Conservation (phyloP, 64 coral and sea anemone genomes). For the Stichodactyla helianthus region DNA sequence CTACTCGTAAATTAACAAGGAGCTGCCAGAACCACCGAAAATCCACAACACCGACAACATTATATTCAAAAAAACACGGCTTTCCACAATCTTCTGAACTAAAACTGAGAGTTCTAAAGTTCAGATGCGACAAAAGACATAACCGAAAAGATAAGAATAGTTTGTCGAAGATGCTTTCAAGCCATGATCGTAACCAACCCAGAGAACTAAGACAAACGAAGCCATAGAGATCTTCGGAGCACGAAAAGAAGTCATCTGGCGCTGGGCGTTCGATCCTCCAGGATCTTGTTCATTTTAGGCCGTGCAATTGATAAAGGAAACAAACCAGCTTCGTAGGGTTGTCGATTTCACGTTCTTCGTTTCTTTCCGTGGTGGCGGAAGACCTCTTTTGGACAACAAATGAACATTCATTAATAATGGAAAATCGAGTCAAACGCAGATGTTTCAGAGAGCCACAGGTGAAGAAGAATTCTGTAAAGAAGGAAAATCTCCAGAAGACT, state of each 20-base stretch:
- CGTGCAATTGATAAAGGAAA: not conserved
- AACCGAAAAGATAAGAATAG: conserved; percentile 2
- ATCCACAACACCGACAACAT: not conserved
- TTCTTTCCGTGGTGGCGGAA: conserved; percentile 5
- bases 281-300: not conserved
- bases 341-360: conserved; percentile 23
- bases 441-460: conserved; percentile 59
- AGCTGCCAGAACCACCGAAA: not conserved
- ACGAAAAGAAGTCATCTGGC: conserved; percentile 1
- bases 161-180: conserved; percentile 3
- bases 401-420: conserved; percentile 96
- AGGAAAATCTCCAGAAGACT: conserved; percentile 15
- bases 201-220: conserved; percentile 20
- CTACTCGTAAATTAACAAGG: not conserved
- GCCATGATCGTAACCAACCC: conserved; percentile 30
- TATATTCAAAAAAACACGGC: not conserved
- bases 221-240: conserved; percentile 42
- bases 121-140: not conserved
- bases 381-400: conserved; percentile 68
- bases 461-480: conserved; percentile 47
- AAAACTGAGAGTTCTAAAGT: not conserved
- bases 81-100: not conserved
- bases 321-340: not conserved
- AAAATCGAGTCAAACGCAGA: conserved; percentile 78
- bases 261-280: not conserved